These are phyloP conservation scores for Cybosia mesomella DNA, from an alignment of 2,888 invertebrate genomes.

Conservation along the genomic window DNA sequence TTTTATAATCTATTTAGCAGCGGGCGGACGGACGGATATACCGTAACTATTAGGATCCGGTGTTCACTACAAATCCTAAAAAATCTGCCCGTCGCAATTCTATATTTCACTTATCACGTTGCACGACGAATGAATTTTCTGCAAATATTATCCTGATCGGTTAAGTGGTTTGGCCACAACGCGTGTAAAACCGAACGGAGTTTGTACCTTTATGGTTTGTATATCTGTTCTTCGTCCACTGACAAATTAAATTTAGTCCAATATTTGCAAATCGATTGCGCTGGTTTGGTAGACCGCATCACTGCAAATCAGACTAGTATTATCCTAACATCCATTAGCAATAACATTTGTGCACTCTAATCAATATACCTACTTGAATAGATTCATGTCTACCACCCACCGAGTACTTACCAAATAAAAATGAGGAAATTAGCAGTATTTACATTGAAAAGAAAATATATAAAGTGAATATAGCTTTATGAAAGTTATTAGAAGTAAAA, in stretches of 20 bases:
- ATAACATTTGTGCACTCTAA: constrained; percentile 34
- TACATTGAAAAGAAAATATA: not conserved
- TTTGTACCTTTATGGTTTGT: no score
- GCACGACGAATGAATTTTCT: no score
- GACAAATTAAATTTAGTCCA: constrained; percentile 32
- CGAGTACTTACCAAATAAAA: not conserved
- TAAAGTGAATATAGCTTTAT: no score
- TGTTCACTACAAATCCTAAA: no score
- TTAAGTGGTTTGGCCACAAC: no score
- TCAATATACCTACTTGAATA: constrained; percentile 39
- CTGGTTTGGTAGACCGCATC: constrained; percentile 40
- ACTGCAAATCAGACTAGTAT: constrained; percentile 37
- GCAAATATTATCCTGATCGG: no score
- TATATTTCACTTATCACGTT: no score
- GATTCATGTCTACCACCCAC: not conserved
- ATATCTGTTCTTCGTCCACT: constrained; percentile 19
- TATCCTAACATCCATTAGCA: constrained; percentile 47
- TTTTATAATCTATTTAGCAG: no score
- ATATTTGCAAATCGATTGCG: constrained; percentile 41
- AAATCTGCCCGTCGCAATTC: no score
- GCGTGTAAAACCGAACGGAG: no score
- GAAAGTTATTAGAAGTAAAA: not conserved
- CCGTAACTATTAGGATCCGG: no score
- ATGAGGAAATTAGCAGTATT: not conserved
- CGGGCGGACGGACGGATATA: no score